Evolutionary conservation across 2,113 vertebrate genomes (phyloP), one percentile per base, ranked within the genome.

Genomic region (Pionites leucogaster): DNA sequence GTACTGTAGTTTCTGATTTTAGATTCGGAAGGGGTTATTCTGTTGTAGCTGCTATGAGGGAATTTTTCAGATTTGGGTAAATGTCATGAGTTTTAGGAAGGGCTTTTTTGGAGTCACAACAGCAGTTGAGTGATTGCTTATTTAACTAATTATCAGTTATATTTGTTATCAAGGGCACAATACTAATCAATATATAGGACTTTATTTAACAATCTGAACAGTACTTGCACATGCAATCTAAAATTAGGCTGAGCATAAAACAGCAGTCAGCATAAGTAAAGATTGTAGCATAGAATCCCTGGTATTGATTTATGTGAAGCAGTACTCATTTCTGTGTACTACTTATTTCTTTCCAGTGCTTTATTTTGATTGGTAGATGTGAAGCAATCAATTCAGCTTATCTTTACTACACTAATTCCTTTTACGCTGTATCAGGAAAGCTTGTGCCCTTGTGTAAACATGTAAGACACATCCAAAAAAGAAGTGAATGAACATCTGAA

Each of bases 1-100:
- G 27, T 44, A 55, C 77, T 83, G 68, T 60, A 41, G 2, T 13
- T 81, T 80, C 35, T n/a, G 5, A 2, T 81, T 69, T 63, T 35
- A 27, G 1, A 1, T 2, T 39, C 57, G 9, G 8, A n/a, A 50
- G 9, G 4, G 23, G 7, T 3, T 27, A 4, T 1, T 41, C 35
- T 46, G 6, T n/a, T 67, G 6, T 17, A 46, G 4, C 5, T 85
- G 4, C n/a, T 92, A 28, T 2, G 3, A 28, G 20, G 5, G 10
- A n/a, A 31, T 59, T 75, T 52, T 74, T 75, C 41, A 28, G 10
- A 13, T 78, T 77, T 89, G n/a, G 2, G 44, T 89, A 20, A 60
- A 35, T 71, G 86, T 71, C 24, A 25, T 75, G 28, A 53, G 10
- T 37, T 87, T 92, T 67, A 37, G 10, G 16, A 72, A 6, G 28